phyloP scores from a whole-genome alignment of 2,797 vertebrate genomes.

The Cossypha polioptera region DNA sequence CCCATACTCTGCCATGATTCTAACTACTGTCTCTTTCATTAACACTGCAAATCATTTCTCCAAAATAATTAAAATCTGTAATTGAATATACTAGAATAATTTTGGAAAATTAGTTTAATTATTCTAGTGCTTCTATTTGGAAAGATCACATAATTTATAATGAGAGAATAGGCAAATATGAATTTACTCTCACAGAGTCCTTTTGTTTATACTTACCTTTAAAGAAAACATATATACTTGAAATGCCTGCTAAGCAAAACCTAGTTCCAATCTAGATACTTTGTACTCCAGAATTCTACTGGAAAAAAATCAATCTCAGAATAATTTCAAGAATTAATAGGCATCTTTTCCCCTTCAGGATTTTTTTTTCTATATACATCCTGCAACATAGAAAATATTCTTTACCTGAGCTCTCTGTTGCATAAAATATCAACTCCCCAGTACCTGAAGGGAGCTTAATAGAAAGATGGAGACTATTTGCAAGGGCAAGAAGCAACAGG shows the following conservation, averaged over 20 bases:
- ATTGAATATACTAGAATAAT: constrained; percentile 82
- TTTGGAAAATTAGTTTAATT: constrained; percentile 80
- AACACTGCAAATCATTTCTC: constrained; percentile 76
- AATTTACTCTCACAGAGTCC: background rate
- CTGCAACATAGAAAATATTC: background rate
- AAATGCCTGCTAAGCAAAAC: background rate
- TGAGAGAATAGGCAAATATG: constrained; percentile 57
- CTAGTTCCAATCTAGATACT: background rate
- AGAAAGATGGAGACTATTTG: background rate
- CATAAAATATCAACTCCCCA: background rate
- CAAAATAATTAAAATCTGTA: constrained; percentile 82
- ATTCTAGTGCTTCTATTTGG: constrained; percentile 75
- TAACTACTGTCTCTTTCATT: constrained; percentile 80
- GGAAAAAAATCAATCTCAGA: background rate
- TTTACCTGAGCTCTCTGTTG: background rate
- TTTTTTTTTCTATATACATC: background rate
- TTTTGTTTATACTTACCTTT: constrained; percentile 24
- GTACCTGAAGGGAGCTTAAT: background rate
- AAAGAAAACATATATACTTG: background rate
- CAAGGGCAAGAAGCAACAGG: no score
- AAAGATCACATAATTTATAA: constrained; percentile 73
- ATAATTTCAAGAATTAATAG: background rate
- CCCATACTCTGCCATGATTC: constrained; percentile 77
- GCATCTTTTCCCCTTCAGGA: background rate
- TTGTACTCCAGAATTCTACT: background rate